Percentiles rank a stretch among this genome's conserved stretches.
phyloP scores from a whole-genome alignment of 2,113 vertebrate genomes.

The Esox niger region DNA sequence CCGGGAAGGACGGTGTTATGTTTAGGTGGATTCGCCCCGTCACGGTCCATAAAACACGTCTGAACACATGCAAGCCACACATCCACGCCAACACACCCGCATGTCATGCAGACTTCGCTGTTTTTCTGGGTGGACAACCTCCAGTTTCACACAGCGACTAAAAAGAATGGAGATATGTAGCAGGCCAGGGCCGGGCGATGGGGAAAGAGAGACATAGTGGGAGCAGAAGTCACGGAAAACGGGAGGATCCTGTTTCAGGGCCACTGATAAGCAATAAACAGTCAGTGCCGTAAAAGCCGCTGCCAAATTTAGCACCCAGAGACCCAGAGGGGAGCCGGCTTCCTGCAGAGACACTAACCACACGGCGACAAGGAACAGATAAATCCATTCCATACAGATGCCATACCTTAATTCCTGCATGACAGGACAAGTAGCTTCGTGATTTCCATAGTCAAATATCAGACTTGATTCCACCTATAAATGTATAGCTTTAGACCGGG shows the following conservation, averaged over 20 bases:
- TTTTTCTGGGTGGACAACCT: constrained; percentile 56
- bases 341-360: constrained; percentile 3
- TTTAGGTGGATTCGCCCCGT: constrained; percentile 3
- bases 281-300: constrained; percentile 30
- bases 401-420: too few relatives aligned
- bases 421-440: too few relatives aligned
- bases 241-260: constrained; percentile 66
- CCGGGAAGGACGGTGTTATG: constrained; percentile 9
- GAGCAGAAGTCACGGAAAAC: constrained; percentile 70
- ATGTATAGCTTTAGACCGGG: too few relatives aligned
- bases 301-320: constrained; percentile 59
- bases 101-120: constrained; percentile 9
- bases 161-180: constrained; percentile 61
- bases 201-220: constrained; percentile 68
- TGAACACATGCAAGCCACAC: not conserved
- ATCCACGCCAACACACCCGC: not conserved
- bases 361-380: not conserved
- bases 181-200: constrained; percentile 51
- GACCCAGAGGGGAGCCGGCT: constrained; percentile 29
- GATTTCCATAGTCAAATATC: too few relatives aligned
- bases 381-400: too few relatives aligned
- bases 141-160: constrained; percentile 67
- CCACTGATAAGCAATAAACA: constrained; percentile 70
- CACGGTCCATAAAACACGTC: not conserved
- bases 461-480: too few relatives aligned